phyloP scores from a whole-genome alignment of 2,797 vertebrate species.

The Neopelma chrysocephalum region DNA sequence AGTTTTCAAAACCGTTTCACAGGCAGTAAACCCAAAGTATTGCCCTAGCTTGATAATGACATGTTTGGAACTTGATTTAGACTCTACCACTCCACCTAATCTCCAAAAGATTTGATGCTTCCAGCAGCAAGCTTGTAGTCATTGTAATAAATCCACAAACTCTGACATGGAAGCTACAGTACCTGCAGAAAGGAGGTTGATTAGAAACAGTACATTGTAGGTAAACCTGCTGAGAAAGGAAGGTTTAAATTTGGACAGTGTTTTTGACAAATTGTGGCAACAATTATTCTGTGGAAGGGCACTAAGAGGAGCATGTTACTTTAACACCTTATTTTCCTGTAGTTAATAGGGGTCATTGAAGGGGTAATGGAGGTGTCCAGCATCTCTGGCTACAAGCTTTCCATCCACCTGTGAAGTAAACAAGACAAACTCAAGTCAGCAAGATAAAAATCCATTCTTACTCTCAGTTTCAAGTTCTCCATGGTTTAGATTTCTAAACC shows the following conservation, averaged over 20 bases:
- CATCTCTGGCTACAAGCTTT: conserved; percentile 87
- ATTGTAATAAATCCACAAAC: neutral
- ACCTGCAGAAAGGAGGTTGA: neutral
- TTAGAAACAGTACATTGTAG: neutral
- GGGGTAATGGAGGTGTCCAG: conserved; percentile 90
- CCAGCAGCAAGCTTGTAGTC: neutral
- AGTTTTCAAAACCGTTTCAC: neutral
- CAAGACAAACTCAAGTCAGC: conserved; percentile 22
- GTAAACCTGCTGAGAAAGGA: neutral
- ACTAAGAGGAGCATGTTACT: neutral
- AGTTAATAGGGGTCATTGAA: conserved; percentile 93
- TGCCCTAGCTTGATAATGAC: neutral
- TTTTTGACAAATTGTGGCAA: neutral
- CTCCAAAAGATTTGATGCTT: neutral
- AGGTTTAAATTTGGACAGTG: neutral
- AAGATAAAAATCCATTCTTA: neutral
- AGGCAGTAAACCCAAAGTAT: neutral
- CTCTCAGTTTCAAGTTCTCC: neutral
- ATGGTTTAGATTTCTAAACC: neutral
- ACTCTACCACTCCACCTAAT: neutral
- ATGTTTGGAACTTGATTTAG: neutral
- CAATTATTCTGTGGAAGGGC: neutral
- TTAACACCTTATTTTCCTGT: neutral
- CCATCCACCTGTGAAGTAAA: conserved; percentile 84
- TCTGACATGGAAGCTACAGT: neutral